Evolutionary conservation across 2,888 invertebrate genomes (phyloP).

Genomic region (Alviniconcha strummeri): DNA sequence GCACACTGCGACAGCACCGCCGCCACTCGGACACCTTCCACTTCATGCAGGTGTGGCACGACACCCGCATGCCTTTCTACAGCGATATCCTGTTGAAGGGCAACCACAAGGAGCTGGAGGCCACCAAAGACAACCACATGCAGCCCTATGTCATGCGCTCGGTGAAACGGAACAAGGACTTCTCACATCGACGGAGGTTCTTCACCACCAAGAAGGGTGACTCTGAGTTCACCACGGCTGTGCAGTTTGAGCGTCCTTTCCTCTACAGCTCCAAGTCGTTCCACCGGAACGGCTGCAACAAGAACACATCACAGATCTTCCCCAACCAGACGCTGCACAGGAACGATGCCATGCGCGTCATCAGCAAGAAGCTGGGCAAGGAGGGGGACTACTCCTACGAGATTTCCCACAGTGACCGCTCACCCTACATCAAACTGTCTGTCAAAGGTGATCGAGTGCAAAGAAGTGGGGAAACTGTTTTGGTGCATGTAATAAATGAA

Average conservation of each 20-base stretch:
- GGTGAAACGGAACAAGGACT: slow-evolving; percentile 53
- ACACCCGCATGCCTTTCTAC: slow-evolving; percentile 41
- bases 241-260: slow-evolving; percentile 68
- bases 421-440: slow-evolving; percentile 62
- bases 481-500: too few relatives aligned
- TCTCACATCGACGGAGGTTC: slow-evolving; percentile 38
- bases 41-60: slow-evolving; percentile 44
- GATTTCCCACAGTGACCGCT: slow-evolving; percentile 49
- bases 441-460: slow-evolving; percentile 53
- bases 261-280: slow-evolving; percentile 57
- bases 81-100: slow-evolving; percentile 68
- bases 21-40: slow-evolving; percentile 37
- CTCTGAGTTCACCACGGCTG: slow-evolving; percentile 47
- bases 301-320: slow-evolving; percentile 57
- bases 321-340: slow-evolving; percentile 59
- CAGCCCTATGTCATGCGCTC: slow-evolving; percentile 53
- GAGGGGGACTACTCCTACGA: slow-evolving; percentile 53
- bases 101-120: slow-evolving; percentile 39
- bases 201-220: slow-evolving; percentile 25
- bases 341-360: slow-evolving; percentile 47
- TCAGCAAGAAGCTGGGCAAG: slow-evolving; percentile 37
- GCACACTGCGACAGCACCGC: slow-evolving; percentile 36
- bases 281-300: slow-evolving; percentile 55
- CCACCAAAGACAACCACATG: slow-evolving; percentile 34
- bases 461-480: too few relatives aligned